Evolutionary conservation across 2,113 vertebrate genomes (phyloP).

Genomic region (Hystrix cristata): DNA sequence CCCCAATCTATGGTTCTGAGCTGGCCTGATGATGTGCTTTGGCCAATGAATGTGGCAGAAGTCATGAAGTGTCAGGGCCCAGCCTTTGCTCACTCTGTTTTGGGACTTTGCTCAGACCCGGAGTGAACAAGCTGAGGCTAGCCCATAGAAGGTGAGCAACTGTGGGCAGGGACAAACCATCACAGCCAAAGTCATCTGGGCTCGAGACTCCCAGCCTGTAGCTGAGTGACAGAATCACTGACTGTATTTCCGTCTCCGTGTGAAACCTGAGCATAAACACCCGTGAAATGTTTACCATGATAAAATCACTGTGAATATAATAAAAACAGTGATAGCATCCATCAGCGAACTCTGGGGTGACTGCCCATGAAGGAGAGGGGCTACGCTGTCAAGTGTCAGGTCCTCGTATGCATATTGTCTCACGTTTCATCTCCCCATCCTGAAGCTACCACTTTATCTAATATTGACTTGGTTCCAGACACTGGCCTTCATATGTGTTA

Average conservation of each 20-base stretch:
- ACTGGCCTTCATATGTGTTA: background rate
- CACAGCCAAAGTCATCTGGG: background rate
- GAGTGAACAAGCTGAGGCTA: background rate
- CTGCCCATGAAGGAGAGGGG: background rate
- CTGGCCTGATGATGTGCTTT: background rate
- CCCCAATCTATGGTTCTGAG: background rate
- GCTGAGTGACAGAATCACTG: background rate
- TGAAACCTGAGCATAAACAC: background rate
- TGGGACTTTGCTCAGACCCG: background rate
- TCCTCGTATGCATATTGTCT: background rate
- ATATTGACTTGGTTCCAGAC: background rate
- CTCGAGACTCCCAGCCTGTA: background rate
- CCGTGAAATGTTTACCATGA: background rate
- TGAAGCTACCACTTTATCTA: background rate
- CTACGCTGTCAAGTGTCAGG: background rate
- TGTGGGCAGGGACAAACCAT: background rate
- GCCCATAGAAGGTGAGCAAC: background rate
- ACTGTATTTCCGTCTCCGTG: background rate
- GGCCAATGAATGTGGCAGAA: background rate
- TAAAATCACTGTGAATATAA: background rate
- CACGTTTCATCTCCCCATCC: background rate
- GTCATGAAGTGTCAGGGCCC: background rate
- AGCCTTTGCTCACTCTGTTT: constrained; percentile 6
- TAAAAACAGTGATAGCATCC: background rate
- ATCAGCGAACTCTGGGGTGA: background rate